A percentile compares a stretch with the other conserved stretches of the same genome.
Conservation (phyloP, 2,113 vertebrate genomes). For the Hipposideros armiger region DNA sequence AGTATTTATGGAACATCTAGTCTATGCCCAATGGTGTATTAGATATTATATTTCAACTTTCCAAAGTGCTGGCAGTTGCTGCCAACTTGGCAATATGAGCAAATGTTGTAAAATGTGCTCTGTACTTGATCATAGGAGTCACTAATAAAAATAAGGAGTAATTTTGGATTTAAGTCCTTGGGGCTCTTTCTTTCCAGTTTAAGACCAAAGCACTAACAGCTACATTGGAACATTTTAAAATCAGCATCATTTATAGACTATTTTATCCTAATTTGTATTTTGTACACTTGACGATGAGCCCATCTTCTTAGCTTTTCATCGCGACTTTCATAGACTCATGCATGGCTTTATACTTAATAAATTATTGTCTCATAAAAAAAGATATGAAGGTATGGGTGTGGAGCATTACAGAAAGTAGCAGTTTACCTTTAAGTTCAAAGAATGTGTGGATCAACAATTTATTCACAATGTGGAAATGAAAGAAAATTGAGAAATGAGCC, state of each 20-base stretch:
- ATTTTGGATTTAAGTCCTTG: not conserved
- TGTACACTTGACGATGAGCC: not conserved
- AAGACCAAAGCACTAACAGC: constrained; percentile 4
- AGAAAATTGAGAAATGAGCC: not conserved
- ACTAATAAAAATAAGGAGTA: constrained; percentile 61
- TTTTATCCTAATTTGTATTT: not conserved
- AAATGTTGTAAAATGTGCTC: constrained; percentile 30
- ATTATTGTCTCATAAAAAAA: constrained; percentile 15
- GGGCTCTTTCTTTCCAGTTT: not conserved
- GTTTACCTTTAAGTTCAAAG: constrained; percentile 36
- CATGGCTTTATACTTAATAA: constrained; percentile 31
- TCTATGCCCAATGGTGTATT: not conserved
- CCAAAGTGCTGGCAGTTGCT: constrained; percentile 29
- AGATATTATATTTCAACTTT: constrained; percentile 52
- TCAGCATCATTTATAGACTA: not conserved
- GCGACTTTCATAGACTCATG: not conserved
- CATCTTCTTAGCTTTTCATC: not conserved
- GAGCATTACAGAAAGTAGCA: not conserved
- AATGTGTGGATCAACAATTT: not conserved
- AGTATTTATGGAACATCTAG: constrained; percentile 37
- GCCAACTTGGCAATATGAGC: constrained; percentile 37
- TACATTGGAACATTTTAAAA: not conserved
- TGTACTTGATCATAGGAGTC: not conserved
- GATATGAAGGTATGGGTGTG: not conserved
- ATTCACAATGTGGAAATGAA: constrained; percentile 26